These are phyloP conservation scores for Pygoscelis adeliae DNA, from an alignment of 2,113 vertebrate species.

Conservation along the genomic window DNA sequence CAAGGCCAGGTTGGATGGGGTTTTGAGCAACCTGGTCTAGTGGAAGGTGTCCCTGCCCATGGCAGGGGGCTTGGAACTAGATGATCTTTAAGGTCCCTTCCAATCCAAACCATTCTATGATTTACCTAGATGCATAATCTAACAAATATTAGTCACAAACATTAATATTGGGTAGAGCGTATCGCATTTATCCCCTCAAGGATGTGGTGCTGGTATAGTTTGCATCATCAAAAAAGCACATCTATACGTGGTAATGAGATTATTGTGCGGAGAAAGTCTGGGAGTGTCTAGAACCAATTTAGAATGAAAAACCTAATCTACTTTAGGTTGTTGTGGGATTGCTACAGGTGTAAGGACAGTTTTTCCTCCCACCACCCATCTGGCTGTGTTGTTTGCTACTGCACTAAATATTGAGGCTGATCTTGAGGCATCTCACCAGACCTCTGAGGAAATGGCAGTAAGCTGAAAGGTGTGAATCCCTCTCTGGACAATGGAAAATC, in stretches of 20 bases:
- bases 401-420: not conserved
- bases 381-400: not conserved
- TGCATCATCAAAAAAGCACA: not conserved
- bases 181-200: not conserved
- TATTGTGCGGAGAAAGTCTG: not conserved
- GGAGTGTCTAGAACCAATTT: not conserved
- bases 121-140: not conserved
- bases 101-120: not conserved
- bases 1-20: not conserved
- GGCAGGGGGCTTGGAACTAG: not conserved
- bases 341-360: not conserved
- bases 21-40: not conserved
- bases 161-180: not conserved
- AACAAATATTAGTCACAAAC: not conserved
- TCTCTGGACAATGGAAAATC: not conserved
- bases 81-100: not conserved
- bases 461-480: not conserved
- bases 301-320: not conserved
- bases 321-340: not conserved
- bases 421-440: not conserved
- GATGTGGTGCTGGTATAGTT: not conserved
- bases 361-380: not conserved
- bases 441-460: not conserved
- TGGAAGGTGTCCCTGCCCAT: not conserved
- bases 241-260: not conserved